Base-by-base conservation (phyloP, 2,888 invertebrate genomes). In the Stenichneumon culpator region DNA sequence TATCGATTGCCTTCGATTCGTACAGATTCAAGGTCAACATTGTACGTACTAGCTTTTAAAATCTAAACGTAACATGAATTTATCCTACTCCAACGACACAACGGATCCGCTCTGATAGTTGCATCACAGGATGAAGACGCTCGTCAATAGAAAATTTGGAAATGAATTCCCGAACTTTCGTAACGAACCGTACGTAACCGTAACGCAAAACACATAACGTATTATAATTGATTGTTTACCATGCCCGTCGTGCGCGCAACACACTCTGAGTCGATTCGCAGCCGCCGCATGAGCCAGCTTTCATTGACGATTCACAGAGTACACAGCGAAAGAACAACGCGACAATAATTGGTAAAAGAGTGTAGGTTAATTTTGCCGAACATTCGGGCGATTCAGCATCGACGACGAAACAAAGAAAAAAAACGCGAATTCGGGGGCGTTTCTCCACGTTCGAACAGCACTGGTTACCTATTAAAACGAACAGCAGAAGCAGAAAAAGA, bases 371-470 rank as follows among this genome's bases (percentile, higher is more conserved):
- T 57, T 57, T 57, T 3, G 57, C 63, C 22, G 32, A 39, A 47
- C 63, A 50, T 63, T 14, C 47, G 70, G 39, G 16, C 44, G 44
- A 16, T 3, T 44, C 44, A 16, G 16, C 44, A 16, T 44, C 44
- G 16, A 16, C 9, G 2, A 39, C 44, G 44, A 44, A 44, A 44
- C 44, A 44, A 44, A 44, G 44, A 19, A 69, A 16, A 65, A 14
- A 60, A 69, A 73, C 74, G 68, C 52, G 25, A 73, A 50, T 54
- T 78, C 72, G 50, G 60, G 50, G 68, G 72, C 72, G 72, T 36
- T 44, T 54, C 78, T 50, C 19, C 36, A 36, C 36, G 36, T 36
- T 32, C 69, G 73, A 70, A 65, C 22, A 73, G 52, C 67, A 47
- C 67, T 50, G 19, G 19, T 68, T 47, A 70, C 32, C 74, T 47